These are phyloP conservation scores for Drosophila mayaguana DNA, from an alignment of 2,888 invertebrate genomes.

Conservation along the genomic window DNA sequence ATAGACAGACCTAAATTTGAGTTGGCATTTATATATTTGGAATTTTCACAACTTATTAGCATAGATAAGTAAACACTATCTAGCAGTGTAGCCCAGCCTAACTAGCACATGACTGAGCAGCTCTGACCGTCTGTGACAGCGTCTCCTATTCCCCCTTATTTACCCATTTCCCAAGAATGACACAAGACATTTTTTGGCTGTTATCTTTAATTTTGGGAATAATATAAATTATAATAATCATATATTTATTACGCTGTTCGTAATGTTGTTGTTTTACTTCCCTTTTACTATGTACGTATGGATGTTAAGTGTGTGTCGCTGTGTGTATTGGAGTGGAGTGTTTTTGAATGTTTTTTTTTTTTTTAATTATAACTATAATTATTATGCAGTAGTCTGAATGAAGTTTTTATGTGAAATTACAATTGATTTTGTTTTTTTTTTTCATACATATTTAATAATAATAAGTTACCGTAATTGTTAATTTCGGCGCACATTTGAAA, in stretches of 20 bases:
- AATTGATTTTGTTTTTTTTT: slow-evolving; percentile 31
- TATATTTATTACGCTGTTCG: slow-evolving; percentile 72
- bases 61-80: too few relatives aligned
- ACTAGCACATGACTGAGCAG: slow-evolving; percentile 45
- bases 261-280: slow-evolving; percentile 76
- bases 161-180: slow-evolving; percentile 32
- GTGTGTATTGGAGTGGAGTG: slow-evolving; percentile 31
- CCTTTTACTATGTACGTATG: slow-evolving; percentile 65
- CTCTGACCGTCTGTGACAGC: slow-evolving; percentile 3
- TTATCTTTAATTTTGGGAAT: slow-evolving; percentile 83
- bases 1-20: not conserved
- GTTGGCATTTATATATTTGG: not conserved
- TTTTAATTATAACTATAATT: slow-evolving; percentile 64
- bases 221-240: slow-evolving; percentile 82
- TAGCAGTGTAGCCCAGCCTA: slow-evolving; percentile 25
- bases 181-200: slow-evolving; percentile 68
- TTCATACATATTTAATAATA: slow-evolving; percentile 50
- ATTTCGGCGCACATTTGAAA: slow-evolving; percentile 68
- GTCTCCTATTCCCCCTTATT: slow-evolving; percentile 4
- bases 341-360: slow-evolving; percentile 59
- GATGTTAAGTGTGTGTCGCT: slow-evolving; percentile 50
- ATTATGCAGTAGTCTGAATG: slow-evolving; percentile 62
- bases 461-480: slow-evolving; percentile 54
- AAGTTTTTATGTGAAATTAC: slow-evolving; percentile 62
- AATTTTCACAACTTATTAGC: not conserved